A percentile compares a stretch with the other conserved stretches of the same genome.
phyloP scores from a whole-genome alignment of 2,797 vertebrate genomes.

The Micromesistius poutassou region DNA sequence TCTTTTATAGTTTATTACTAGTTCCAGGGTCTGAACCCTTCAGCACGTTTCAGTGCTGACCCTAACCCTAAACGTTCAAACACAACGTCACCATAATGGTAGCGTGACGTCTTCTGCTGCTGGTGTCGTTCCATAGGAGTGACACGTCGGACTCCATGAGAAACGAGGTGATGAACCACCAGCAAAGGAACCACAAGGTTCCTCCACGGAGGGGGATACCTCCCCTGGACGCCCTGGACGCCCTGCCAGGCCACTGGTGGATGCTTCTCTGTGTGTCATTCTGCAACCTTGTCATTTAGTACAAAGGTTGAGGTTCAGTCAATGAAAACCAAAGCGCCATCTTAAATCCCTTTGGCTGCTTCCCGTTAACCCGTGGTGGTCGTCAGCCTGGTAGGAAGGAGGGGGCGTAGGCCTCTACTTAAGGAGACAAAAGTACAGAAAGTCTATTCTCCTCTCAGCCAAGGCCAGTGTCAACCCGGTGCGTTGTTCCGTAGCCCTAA shows the following conservation, averaged over 20 bases:
- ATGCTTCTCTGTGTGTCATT: conserved; percentile 57
- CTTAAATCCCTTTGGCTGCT: conserved; percentile 45
- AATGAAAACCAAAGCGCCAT: conserved; percentile 48
- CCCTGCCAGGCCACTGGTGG: conserved; percentile 42
- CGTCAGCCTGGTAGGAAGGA: conserved; percentile 48
- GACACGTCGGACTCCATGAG: not conserved
- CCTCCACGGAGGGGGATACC: not conserved
- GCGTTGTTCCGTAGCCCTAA: conserved; percentile 42
- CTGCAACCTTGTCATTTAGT: conserved; percentile 62
- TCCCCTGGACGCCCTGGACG: conserved; percentile 21
- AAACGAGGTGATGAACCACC: not conserved
- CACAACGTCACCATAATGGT: not conserved
- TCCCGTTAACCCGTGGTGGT: conserved; percentile 60
- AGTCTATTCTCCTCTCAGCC: conserved; percentile 42
- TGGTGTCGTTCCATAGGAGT: not conserved
- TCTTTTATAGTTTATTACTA: not conserved
- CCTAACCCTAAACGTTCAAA: not conserved
- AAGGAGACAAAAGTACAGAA: conserved; percentile 31
- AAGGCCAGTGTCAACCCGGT: conserved; percentile 39
- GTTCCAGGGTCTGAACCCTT: not conserved
- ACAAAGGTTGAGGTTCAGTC: conserved; percentile 46
- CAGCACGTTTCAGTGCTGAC: not conserved
- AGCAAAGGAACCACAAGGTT: not conserved
- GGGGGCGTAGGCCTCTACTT: conserved; percentile 37
- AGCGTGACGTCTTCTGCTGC: not conserved